Evolutionary conservation across 2,797 vertebrate genomes (phyloP).

Genomic region (Cuniculus paca): DNA sequence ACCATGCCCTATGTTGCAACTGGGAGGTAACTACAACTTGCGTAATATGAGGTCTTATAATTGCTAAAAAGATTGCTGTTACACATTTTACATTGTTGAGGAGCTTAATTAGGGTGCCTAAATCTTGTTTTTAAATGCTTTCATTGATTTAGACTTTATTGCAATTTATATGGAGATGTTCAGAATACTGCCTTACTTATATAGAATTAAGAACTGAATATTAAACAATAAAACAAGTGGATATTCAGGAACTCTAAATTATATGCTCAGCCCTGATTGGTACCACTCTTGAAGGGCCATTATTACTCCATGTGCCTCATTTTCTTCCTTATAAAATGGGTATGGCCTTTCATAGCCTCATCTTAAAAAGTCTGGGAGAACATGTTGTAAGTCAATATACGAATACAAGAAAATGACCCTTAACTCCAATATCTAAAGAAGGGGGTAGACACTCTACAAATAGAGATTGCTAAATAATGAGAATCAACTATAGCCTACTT

Average conservation of each 20-base stretch:
- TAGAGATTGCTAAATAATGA: not conserved
- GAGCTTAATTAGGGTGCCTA: not conserved
- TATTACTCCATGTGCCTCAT: not conserved
- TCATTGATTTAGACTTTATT: not conserved
- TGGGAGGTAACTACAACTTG: not conserved
- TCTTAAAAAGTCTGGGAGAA: not conserved
- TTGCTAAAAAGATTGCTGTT: not conserved
- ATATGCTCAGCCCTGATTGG: not conserved
- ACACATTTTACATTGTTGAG: not conserved
- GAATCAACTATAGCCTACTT: constrained; percentile 9
- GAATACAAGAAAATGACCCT: not conserved
- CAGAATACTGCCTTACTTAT: not conserved
- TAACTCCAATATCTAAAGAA: not conserved
- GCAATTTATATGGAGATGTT: not conserved
- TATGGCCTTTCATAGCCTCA: not conserved
- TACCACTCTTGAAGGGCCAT: not conserved
- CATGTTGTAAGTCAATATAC: not conserved
- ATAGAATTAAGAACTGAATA: not conserved
- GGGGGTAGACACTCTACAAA: not conserved
- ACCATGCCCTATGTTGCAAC: not conserved
- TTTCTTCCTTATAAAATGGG: not conserved
- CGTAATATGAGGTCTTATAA: not conserved
- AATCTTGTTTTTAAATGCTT: not conserved
- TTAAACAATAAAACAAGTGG: not conserved
- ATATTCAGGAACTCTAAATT: not conserved